phyloP scores from a whole-genome alignment of 2,797 vertebrate species.

The Thamnophis elegans region DNA sequence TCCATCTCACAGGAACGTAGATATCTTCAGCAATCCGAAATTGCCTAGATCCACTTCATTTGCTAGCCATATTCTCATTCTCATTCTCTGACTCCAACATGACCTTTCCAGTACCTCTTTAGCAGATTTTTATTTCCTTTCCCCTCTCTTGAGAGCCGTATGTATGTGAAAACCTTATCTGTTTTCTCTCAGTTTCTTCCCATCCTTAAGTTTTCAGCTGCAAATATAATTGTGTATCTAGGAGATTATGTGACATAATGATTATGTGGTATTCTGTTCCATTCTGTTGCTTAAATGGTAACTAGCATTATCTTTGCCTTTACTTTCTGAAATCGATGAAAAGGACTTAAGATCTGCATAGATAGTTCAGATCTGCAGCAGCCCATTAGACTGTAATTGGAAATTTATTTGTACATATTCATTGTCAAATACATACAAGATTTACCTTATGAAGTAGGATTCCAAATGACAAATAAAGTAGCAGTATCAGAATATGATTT shows the following conservation, averaged over 20 bases:
- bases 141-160: neutral
- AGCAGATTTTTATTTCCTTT: neutral
- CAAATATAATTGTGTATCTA: neutral
- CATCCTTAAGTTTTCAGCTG: neutral
- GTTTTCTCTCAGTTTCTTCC: neutral
- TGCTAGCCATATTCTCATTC: neutral
- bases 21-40: neutral
- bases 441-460: neutral
- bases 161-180: neutral
- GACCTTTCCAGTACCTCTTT: neutral
- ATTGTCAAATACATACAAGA: neutral
- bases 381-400: neutral
- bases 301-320: neutral
- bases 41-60: neutral
- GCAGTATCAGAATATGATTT: neutral
- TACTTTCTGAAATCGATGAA: neutral
- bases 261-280: neutral
- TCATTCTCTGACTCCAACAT: neutral
- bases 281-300: neutral
- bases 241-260: neutral
- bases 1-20: neutral
- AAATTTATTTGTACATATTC: neutral
- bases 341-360: neutral
- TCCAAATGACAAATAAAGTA: neutral
- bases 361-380: neutral